A percentile compares a stretch with the other conserved stretches of the same genome.
Evolutionary conservation across 2,888 invertebrate species (phyloP).

Genomic region (Napeogenes sylphis): DNA sequence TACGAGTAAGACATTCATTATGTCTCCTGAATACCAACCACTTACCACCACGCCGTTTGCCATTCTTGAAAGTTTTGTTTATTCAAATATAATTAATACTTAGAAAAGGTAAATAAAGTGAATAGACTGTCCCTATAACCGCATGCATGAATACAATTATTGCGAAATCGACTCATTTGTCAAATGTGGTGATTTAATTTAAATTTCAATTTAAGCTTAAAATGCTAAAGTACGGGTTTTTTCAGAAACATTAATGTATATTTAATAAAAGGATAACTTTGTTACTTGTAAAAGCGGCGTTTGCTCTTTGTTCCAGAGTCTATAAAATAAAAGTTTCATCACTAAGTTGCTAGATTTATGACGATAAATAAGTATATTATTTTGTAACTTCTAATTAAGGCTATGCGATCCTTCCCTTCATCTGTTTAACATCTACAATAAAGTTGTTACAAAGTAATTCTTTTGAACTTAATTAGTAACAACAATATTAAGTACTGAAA

Average conservation of each 20-base stretch:
- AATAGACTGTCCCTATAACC: not conserved
- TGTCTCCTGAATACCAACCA: conserved; percentile 25
- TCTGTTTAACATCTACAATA: not conserved
- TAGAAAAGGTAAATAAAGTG: conserved; percentile 5
- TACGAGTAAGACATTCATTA: conserved; percentile 18
- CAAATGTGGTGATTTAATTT: no score
- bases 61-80: conserved; percentile 22
- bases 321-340: not conserved
- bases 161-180: no score
- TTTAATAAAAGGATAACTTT: no score
- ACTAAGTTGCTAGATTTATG: conserved; percentile 1
- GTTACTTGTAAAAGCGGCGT: not conserved
- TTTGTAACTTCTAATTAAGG: conserved; percentile 5
- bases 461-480: not conserved
- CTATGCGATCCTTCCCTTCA: not conserved
- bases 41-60: conserved; percentile 13
- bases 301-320: not conserved
- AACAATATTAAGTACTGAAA: not conserved
- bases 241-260: no score
- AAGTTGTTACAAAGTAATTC: conserved; percentile 1
- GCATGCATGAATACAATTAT: no score
- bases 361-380: conserved; percentile 5
- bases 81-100: conserved; percentile 18
- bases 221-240: no score
- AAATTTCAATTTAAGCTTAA: no score